These are phyloP conservation scores for Minunthozetes semirufus DNA, from an alignment of 2,888 invertebrate species.

Conservation along the genomic window DNA sequence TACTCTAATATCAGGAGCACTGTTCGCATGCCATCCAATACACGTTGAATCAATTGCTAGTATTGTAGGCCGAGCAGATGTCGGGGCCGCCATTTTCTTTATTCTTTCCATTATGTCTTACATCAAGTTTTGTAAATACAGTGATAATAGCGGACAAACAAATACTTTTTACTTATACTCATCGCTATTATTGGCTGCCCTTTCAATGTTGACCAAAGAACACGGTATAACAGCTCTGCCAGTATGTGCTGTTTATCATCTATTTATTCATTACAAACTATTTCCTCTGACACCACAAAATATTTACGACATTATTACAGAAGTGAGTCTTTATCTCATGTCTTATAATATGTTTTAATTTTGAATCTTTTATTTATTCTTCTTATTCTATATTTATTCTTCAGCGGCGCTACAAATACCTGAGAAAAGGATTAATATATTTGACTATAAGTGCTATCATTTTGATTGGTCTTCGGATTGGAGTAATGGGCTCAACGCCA, in stretches of 20 bases:
- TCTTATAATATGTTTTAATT: neutral
- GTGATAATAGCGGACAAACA: slow-evolving; percentile 35
- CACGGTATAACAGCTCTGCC: slow-evolving; percentile 86
- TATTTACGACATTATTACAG: slow-evolving; percentile 27
- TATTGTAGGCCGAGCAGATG: slow-evolving; percentile 87
- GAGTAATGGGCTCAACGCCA: slow-evolving; percentile 63
- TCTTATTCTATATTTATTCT: slow-evolving; percentile 30
- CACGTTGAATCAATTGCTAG: slow-evolving; percentile 96
- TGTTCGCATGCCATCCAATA: slow-evolving; percentile 91
- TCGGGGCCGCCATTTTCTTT: slow-evolving; percentile 84
- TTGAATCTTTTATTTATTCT: slow-evolving; percentile 2
- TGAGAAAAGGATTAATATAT: slow-evolving; percentile 48
- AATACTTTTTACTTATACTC: slow-evolving; percentile 54
- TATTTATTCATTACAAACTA: slow-evolving; percentile 56
- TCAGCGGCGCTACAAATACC: slow-evolving; percentile 45
- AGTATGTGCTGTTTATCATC: slow-evolving; percentile 81
- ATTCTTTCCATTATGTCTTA: slow-evolving; percentile 79
- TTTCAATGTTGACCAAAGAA: slow-evolving; percentile 88
- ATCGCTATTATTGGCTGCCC: slow-evolving; percentile 62
- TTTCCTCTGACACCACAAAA: slow-evolving; percentile 36
- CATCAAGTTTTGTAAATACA: slow-evolving; percentile 57
- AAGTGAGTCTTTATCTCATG: slow-evolving; percentile 31
- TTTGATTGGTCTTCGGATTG: slow-evolving; percentile 67
- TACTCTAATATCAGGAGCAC: slow-evolving; percentile 62
- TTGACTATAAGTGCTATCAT: slow-evolving; percentile 61